Evolutionary conservation across 2,797 vertebrate genomes (phyloP), one percentile per base, ranked within the genome.

Genomic region (Hippocampus kuda): DNA sequence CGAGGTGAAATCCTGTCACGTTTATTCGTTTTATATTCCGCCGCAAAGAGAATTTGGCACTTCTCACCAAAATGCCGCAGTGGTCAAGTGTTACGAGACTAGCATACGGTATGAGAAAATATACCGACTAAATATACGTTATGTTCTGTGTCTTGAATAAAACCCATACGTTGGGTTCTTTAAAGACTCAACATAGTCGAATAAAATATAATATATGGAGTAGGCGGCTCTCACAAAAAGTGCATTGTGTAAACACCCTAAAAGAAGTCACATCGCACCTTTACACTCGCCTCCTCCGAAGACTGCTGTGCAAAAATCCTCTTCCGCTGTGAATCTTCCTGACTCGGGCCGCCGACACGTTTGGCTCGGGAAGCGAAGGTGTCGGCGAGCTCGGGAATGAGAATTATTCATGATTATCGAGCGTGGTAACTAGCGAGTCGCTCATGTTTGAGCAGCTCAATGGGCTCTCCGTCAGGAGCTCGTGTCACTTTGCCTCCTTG

Each of bases 401-500:
- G 63, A 65, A 65, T 16, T 48, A 27, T 48, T 65, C 63, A 48
- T 48, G 24, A 27, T 65, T 46, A 49, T 26, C 24, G 63, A 48
- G 63, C 63, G 44, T 18, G 12, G 42, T 49, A 48, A 65, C 44
- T 48, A 65, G 63, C 44, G n/a, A 49, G 24, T 18, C 44, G 24
- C 42, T 48, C 63, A 48, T 49, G 63, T 65, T 27, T 65, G 63
- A 65, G 63, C 44, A 42, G 44, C 63, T 65, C 48, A 65, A 65
- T 49, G 63, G 63, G 63, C 63, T 65, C 44, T 48, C 44, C 44
- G 16, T 65, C 63, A 49, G 24, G 24, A 3, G 24, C 63, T 30
- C 16, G 63, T 65, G 63, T 65, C 44, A 49, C 63, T 65, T 49
- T 27, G 42, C 63, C 27, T 65, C 44, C 63, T 65, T 48, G 42